Evolutionary conservation across 30 jellyfish, hydroid and myxozoan species (phyloP).

Genomic region (Cassiopea xamachana): DNA sequence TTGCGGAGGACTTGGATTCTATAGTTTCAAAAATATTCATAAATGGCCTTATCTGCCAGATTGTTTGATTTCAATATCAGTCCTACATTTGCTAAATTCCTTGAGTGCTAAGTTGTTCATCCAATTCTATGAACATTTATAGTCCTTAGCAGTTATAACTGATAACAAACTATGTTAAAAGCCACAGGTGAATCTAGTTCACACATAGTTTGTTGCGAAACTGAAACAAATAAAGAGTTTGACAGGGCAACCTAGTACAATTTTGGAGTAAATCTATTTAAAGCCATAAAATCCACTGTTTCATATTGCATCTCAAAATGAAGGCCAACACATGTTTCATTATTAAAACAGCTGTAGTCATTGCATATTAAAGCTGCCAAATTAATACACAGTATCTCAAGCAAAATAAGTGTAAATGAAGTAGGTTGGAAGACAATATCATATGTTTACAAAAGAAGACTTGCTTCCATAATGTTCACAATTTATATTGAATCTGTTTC

Average conservation of each 20-base stretch:
- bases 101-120: too few relatives aligned
- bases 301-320: conserved; percentile 26
- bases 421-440: conserved; percentile 12
- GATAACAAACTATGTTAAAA: conserved; percentile 53
- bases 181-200: conserved; percentile 62
- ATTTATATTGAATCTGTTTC: background rate
- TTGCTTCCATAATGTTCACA: conserved; percentile 2
- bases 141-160: conserved; percentile 32
- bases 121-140: conserved; percentile 34
- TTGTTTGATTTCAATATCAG: too few relatives aligned
- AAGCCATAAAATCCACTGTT: conserved; percentile 28
- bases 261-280: conserved; percentile 21
- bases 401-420: conserved; percentile 1
- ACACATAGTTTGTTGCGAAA: background rate
- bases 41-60: background rate
- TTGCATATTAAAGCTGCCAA: conserved; percentile 33
- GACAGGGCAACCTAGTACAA: conserved; percentile 22
- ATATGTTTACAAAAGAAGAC: conserved; percentile 10
- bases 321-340: conserved; percentile 11
- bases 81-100: too few relatives aligned
- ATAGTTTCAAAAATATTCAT: background rate
- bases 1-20: background rate
- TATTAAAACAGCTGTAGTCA: too few relatives aligned
- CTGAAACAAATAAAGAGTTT: conserved; percentile 11
- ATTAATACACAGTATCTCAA: conserved; percentile 20